Conservation (phyloP, 2,797 vertebrate genomes). For the Ctenochaetus hawaiiensis region DNA sequence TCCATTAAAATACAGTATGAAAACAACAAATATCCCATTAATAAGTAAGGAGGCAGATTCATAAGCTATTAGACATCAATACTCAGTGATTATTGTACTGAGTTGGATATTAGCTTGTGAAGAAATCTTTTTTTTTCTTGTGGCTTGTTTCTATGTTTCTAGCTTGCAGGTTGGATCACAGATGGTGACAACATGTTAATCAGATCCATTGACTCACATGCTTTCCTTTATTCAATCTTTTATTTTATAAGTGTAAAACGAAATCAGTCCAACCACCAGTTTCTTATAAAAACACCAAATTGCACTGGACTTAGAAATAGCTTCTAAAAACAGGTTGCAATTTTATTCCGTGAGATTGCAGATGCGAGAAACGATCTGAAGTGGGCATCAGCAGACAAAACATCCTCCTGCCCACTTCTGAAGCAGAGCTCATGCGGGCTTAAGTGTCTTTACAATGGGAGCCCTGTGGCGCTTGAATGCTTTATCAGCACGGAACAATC, state of each 20-base stretch:
- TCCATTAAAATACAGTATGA: constrained; percentile 40
- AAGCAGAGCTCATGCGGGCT: constrained; percentile 45
- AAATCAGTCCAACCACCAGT: not conserved
- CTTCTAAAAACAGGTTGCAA: not conserved
- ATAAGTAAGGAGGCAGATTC: constrained; percentile 54
- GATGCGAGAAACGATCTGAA: constrained; percentile 17
- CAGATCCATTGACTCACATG: not conserved
- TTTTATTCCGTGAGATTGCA: not conserved
- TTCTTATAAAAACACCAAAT: constrained; percentile 1
- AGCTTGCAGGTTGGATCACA: not conserved
- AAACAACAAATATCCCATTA: constrained; percentile 67
- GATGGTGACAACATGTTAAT: not conserved
- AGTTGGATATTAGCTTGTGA: not conserved
- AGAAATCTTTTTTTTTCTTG: not conserved
- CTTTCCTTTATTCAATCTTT: not conserved
- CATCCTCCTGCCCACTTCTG: constrained; percentile 38
- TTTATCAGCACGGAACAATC: constrained; percentile 71
- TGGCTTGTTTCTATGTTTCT: constrained; percentile 1
- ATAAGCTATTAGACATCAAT: constrained; percentile 34
- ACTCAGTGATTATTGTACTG: not conserved
- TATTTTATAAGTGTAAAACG: not conserved
- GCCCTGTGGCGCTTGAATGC: constrained; percentile 60
- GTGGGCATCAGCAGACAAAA: constrained; percentile 31
- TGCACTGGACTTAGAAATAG: not conserved
- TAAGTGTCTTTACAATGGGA: constrained; percentile 58